Evolutionary conservation across 2,797 vertebrate genomes (phyloP).

Genomic region (Thamnophis elegans): DNA sequence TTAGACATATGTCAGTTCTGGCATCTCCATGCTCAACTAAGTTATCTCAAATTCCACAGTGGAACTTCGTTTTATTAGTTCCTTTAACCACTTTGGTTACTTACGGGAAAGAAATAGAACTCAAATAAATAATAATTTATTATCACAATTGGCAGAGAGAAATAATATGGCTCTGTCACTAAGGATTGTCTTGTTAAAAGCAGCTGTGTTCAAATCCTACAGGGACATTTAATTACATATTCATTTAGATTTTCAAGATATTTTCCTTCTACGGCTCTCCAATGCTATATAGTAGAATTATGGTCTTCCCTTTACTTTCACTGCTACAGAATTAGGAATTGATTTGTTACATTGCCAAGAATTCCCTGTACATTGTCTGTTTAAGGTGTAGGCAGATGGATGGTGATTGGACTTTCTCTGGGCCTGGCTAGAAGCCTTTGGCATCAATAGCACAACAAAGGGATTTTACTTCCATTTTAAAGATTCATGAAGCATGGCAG

Average conservation of each 20-base stretch:
- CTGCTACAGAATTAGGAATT: background rate
- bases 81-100: background rate
- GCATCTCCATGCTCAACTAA: background rate
- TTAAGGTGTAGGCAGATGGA: background rate
- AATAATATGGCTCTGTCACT: background rate
- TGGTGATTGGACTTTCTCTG: background rate
- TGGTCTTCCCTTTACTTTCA: too few species aligned
- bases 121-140: background rate
- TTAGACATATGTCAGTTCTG: background rate
- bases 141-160: too few species aligned
- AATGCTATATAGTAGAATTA: background rate
- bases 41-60: background rate
- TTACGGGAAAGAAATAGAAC: background rate
- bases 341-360: background rate
- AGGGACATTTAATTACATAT: background rate
- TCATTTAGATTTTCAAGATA: background rate
- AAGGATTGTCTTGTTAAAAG: background rate
- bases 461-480: background rate
- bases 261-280: background rate
- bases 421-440: background rate
- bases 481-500: background rate
- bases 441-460: background rate
- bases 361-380: background rate
- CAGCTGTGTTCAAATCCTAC: background rate
- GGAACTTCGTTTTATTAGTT: background rate